Percentiles rank a stretch among this genome's conserved stretches.
These are phyloP conservation scores for Cinara cedri DNA, from an alignment of 2,888 invertebrate species.

Conservation along the genomic window DNA sequence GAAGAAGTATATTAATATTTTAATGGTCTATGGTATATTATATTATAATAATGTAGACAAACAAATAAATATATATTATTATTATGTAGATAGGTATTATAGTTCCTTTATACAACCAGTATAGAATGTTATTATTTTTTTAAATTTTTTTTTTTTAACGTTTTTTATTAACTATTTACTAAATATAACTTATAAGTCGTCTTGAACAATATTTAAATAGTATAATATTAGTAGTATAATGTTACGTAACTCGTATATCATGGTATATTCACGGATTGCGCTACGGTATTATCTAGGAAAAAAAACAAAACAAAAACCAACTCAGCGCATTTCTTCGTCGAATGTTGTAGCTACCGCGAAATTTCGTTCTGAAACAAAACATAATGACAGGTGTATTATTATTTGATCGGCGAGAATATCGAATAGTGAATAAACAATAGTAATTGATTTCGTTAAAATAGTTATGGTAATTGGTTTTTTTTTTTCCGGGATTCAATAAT, in stretches of 20 bases:
- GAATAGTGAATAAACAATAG: background rate
- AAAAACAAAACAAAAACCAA: constrained; percentile 9
- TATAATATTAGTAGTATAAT: constrained; percentile 23
- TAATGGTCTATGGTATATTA: background rate
- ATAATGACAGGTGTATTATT: too few relatives aligned
- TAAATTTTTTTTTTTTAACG: constrained; percentile 45
- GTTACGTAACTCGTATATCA: background rate
- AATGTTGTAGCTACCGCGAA: constrained; percentile 28
- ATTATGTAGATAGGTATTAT: constrained; percentile 21
- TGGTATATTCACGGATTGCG: constrained; percentile 20
- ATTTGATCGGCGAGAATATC: too few relatives aligned
- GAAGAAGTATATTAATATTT: too few relatives aligned
- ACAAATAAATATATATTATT: background rate
- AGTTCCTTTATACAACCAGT: constrained; percentile 45
- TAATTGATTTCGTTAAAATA: too few relatives aligned
- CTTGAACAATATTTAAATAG: constrained; percentile 27
- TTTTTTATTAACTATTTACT: constrained; percentile 31
- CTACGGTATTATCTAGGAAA: constrained; percentile 35
- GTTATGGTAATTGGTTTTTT: too few relatives aligned
- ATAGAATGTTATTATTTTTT: background rate
- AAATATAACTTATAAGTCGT: background rate
- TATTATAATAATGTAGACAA: constrained; percentile 28
- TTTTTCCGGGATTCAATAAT: too few relatives aligned
- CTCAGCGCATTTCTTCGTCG: constrained; percentile 45
- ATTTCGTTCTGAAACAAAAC: constrained; percentile 46